phyloP scores from a whole-genome alignment of 2,797 vertebrate species.

The Squalus acanthias region DNA sequence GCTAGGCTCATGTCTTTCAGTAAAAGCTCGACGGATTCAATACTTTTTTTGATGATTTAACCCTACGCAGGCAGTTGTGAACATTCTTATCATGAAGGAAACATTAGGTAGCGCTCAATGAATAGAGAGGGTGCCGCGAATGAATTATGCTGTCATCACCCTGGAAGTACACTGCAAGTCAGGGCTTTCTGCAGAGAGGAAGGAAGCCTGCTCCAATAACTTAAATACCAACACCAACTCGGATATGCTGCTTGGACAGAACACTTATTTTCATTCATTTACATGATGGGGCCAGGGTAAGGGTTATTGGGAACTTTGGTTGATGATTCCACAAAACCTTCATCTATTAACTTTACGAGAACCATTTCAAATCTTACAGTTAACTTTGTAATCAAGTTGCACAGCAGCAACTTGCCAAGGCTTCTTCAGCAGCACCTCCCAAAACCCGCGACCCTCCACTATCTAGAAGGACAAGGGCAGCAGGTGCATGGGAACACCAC shows the following conservation, averaged over 20 bases:
- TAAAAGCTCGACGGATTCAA: background rate
- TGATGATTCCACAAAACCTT: background rate
- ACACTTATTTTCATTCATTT: background rate
- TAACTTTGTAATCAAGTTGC: background rate
- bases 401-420: background rate
- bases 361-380: background rate
- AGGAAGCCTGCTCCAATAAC: background rate
- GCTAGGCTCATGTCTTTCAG: background rate
- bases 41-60: background rate
- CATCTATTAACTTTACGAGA: background rate
- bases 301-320: background rate
- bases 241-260: background rate
- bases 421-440: background rate
- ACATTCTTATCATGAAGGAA: background rate
- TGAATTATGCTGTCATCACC: background rate
- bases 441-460: background rate
- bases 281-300: background rate
- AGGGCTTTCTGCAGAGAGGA: background rate
- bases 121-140: background rate
- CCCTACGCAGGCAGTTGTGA: background rate
- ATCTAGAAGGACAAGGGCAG: background rate
- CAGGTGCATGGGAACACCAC: background rate
- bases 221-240: background rate
- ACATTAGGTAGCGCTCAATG: background rate
- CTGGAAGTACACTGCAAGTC: background rate